phyloP scores from a whole-genome alignment of 2,113 vertebrate genomes.

The Pterophyllum scalare region DNA sequence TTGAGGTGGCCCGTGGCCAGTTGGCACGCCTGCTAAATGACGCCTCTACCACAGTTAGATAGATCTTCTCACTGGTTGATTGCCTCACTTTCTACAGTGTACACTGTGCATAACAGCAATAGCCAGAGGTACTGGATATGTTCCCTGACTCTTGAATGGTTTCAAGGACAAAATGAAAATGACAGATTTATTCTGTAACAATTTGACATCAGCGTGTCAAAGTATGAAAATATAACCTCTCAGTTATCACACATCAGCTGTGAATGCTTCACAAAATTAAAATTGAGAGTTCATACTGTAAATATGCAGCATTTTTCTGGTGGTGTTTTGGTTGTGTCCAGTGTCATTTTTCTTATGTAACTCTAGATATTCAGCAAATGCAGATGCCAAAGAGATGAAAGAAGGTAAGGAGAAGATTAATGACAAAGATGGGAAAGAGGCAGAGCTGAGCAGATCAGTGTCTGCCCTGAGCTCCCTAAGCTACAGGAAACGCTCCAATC shows the following conservation, averaged over 20 bases:
- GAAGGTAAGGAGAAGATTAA: slow-evolving; percentile 76
- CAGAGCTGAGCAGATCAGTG: slow-evolving; percentile 84
- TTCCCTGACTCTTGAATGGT: slow-evolving; percentile 23
- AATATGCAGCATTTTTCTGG: neutral
- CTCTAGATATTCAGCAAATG: slow-evolving; percentile 80
- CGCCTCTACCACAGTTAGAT: slow-evolving; percentile 60
- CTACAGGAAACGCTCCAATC: slow-evolving; percentile 91
- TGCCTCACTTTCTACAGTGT: slow-evolving; percentile 57
- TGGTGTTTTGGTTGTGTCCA: slow-evolving; percentile 37
- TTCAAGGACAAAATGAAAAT: slow-evolving; percentile 64
- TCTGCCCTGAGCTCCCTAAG: slow-evolving; percentile 95
- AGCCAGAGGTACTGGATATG: slow-evolving; percentile 34
- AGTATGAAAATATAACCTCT: slow-evolving; percentile 19
- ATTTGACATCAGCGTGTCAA: neutral
- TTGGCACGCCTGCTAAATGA: slow-evolving; percentile 77
- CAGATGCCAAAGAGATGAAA: slow-evolving; percentile 75
- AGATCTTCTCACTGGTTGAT: slow-evolving; percentile 68
- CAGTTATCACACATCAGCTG: neutral
- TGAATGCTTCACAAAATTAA: neutral
- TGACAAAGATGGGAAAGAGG: slow-evolving; percentile 79
- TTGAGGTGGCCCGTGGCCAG: slow-evolving; percentile 78
- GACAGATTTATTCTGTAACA: slow-evolving; percentile 19
- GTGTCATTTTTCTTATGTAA: slow-evolving; percentile 16
- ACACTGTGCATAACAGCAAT: slow-evolving; percentile 53
- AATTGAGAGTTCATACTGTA: neutral